Conservation (phyloP, 1,140 invertebrate genomes). For the Holotrichia oblita region DNA sequence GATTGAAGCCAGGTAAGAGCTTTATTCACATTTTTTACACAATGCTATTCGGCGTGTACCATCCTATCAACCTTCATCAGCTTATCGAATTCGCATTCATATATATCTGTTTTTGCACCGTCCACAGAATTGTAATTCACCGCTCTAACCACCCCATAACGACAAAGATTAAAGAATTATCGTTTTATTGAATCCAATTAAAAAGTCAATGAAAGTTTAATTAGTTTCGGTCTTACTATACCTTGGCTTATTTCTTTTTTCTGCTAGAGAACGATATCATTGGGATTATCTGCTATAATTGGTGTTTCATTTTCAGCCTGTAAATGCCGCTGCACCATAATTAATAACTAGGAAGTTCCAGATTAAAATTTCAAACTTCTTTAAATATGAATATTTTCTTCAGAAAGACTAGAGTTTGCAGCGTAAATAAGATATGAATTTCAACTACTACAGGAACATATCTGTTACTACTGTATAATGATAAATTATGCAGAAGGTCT, state of each 20-base stretch:
- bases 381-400: background rate
- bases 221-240: background rate
- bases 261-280: background rate
- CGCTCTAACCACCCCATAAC: background rate
- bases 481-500: background rate
- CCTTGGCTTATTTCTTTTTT: background rate
- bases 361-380: background rate
- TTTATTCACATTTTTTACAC: too few species aligned
- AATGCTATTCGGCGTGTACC: too few species aligned
- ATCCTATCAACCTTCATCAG: too few species aligned
- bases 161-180: background rate
- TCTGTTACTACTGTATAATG: background rate
- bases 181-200: constrained; percentile 17
- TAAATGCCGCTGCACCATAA: background rate
- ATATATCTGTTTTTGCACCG: background rate
- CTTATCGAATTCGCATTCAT: too few species aligned
- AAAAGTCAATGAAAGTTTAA: constrained; percentile 10
- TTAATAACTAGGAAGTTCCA: background rate
- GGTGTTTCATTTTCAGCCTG: background rate
- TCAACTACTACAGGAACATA: background rate
- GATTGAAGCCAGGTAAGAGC: too few species aligned
- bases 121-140: background rate
- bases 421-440: background rate
- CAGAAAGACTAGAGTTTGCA: background rate
- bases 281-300: background rate